phyloP scores from a whole-genome alignment of 2,113 vertebrate genomes.

The Eretmochelys imbricata region DNA sequence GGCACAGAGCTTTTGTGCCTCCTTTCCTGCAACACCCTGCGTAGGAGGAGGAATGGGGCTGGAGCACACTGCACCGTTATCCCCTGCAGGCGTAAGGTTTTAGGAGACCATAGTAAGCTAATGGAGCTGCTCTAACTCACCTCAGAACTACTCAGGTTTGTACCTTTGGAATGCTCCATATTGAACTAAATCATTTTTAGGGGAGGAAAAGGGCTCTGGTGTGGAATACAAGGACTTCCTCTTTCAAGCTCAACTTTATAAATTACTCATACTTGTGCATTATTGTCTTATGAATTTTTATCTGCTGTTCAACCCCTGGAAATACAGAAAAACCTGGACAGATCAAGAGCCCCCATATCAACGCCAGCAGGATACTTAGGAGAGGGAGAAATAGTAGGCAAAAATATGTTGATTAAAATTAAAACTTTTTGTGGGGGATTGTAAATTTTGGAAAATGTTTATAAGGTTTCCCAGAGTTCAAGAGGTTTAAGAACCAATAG shows the following conservation, averaged over 20 bases:
- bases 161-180: neutral
- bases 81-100: neutral
- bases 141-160: neutral
- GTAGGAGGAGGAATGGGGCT: neutral
- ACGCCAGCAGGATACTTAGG: slow-evolving; percentile 20
- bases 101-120: fast-evolving
- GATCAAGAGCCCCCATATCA: neutral
- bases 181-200: neutral
- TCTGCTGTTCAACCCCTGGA: slow-evolving; percentile 10
- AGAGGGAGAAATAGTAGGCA: neutral
- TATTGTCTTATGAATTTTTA: neutral
- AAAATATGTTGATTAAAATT: slow-evolving; percentile 27
- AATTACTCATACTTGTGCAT: neutral
- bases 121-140: fast-evolving
- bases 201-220: neutral
- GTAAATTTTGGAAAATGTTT: neutral
- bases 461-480: neutral
- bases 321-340: neutral
- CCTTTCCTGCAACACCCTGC: neutral
- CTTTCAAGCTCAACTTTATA: neutral
- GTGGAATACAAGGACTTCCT: neutral
- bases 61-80: neutral
- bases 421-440: neutral
- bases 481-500: slow-evolving; percentile 37
- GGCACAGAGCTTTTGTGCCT: neutral